A percentile compares a stretch with the other conserved stretches of the same genome.
phyloP scores from a whole-genome alignment of 2,797 vertebrate species.

The Taenioides sp. region DNA sequence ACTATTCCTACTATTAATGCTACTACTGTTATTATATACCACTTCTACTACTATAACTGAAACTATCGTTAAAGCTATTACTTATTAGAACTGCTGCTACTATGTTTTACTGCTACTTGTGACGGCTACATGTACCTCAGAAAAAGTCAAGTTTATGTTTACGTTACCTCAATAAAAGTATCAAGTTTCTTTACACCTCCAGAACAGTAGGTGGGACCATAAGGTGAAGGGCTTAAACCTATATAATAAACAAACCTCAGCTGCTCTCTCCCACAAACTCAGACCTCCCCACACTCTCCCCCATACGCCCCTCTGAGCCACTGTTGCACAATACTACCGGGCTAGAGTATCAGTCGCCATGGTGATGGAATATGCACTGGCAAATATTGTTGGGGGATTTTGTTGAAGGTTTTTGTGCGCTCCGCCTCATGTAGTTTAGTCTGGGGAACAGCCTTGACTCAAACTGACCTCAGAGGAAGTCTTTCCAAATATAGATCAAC shows the following conservation, averaged over 20 bases:
- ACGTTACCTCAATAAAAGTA: neutral
- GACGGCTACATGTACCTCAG: neutral
- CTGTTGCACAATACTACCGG: conserved; percentile 63
- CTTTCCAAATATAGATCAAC: conserved; percentile 45
- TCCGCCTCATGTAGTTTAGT: conserved; percentile 30
- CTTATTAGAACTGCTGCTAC: neutral
- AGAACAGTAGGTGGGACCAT: conserved; percentile 47
- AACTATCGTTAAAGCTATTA: neutral
- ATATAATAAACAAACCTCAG: conserved; percentile 52
- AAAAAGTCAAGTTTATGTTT: neutral
- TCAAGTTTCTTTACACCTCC: neutral
- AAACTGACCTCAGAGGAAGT: conserved; percentile 55
- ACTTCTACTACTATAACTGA: neutral
- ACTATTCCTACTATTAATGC: no score
- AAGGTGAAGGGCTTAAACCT: conserved; percentile 48
- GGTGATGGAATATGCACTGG: conserved; percentile 57
- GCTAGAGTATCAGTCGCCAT: conserved; percentile 66
- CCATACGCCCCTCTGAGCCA: conserved; percentile 26
- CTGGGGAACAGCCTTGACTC: conserved; percentile 56
- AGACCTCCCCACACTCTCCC: neutral
- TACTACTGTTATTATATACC: neutral
- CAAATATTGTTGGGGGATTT: conserved; percentile 59
- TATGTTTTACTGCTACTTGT: neutral
- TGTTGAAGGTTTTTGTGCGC: conserved; percentile 53
- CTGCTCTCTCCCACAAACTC: conserved; percentile 32